Evolutionary conservation across 2,888 invertebrate genomes (phyloP), one percentile per base, ranked within the genome.

Genomic region (Hydriomena furcata): DNA sequence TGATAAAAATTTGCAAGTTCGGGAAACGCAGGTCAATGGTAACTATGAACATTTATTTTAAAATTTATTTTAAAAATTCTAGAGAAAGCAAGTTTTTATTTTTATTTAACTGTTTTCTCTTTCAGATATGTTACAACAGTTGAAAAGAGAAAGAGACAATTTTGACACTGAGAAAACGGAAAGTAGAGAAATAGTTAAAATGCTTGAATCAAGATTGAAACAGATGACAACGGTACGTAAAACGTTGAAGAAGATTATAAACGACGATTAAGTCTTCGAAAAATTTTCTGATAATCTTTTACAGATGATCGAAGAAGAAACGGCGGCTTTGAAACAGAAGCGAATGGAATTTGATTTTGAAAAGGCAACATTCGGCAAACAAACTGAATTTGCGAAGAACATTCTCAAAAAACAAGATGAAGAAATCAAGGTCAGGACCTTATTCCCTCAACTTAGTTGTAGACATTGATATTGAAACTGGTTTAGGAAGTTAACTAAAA

Each of bases 391-490:
- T 63, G 91, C 91, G 6, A 90, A 91, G 64, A 85, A 84, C 54
- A 73, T 91, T 13, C 71, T 93, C 0, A 92, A 93, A 60, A 84
- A 91, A 51, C 93, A 93, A 72, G 87, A 92, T 40, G 92, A 92
- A 59, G 92, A 93, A 77, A 73, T 93, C 4, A 92, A 92, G 82
- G 93, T 92, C n/a, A n/a, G n/a, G n/a, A n/a, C n/a, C n/a, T n/a
- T n/a, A n/a, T n/a, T n/a, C n/a, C n/a, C n/a, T n/a, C n/a, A n/a
- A n/a, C n/a, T n/a, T n/a, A n/a, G n/a, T n/a, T n/a, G n/a, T n/a
- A n/a, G n/a, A n/a, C n/a, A n/a, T n/a, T n/a, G n/a, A 38, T 17
- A 17, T 17, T 17, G 2, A 17, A 17, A 17, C 4, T 17, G 2
- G 17, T 3, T 17, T 17, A 4, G 4, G 17, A 17, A 17, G 4